These are phyloP conservation scores for Protophormia terraenovae DNA, from an alignment of 2,888 invertebrate species.

Conservation along the genomic window DNA sequence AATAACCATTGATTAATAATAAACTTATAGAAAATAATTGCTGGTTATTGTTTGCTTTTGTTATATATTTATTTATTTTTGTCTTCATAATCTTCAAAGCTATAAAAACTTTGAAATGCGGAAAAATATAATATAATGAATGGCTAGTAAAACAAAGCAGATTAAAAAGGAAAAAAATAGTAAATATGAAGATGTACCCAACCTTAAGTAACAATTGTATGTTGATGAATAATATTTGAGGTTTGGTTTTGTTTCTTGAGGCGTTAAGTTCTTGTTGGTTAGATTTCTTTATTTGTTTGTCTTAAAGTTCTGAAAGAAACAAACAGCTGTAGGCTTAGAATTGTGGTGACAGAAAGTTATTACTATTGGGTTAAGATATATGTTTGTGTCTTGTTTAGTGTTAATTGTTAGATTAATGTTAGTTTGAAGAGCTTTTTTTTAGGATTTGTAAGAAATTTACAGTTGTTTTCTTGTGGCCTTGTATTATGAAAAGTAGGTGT, in stretches of 20 bases:
- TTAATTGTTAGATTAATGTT: no score
- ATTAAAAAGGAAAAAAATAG: neutral
- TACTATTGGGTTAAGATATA: no score
- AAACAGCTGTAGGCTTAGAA: neutral
- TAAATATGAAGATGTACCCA: conserved; percentile 25
- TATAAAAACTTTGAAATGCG: neutral
- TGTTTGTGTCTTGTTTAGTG: no score
- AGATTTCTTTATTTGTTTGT: neutral
- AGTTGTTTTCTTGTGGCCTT: no score
- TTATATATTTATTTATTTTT: neutral
- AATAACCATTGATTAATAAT: conserved; percentile 52
- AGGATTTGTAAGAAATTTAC: no score
- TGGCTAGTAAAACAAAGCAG: no score
- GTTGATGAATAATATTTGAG: neutral
- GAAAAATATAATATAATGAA: neutral
- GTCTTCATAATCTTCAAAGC: no score
- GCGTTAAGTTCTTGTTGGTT: neutral
- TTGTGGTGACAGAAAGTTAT: neutral
- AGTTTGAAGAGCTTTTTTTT: no score
- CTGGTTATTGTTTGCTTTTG: conserved; percentile 15
- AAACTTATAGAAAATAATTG: conserved; percentile 44
- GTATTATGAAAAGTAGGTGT: no score
- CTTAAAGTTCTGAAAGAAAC: neutral
- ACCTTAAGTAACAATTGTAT: neutral
- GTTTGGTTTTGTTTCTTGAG: conserved; percentile 27